Conservation (phyloP, 2,113 vertebrate species). For the Misgurnus mizolepis region DNA sequence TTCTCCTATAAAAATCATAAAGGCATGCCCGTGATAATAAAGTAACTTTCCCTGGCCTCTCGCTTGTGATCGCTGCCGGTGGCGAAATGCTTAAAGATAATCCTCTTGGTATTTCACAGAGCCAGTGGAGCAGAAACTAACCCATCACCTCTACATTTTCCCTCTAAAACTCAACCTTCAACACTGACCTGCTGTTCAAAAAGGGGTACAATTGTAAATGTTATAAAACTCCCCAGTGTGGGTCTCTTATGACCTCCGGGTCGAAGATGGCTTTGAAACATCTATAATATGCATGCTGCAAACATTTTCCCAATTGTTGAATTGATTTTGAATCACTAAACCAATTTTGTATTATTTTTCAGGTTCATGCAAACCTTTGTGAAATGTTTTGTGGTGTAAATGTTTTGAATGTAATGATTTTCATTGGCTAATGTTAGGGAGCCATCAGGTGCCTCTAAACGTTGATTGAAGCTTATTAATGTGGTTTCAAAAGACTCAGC, state of each 20-base stretch:
- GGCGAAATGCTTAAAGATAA: conserved; percentile 46
- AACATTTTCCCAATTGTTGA: conserved; percentile 54
- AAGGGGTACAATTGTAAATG: conserved; percentile 39
- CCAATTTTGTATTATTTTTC: not conserved
- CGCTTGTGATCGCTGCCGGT: conserved; percentile 41
- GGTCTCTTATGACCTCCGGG: conserved; percentile 72
- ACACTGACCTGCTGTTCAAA: conserved; percentile 4
- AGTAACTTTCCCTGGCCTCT: conserved; percentile 46
- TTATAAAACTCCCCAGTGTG: conserved; percentile 64
- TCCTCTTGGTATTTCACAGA: conserved; percentile 26
- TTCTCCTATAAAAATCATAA: conserved; percentile 23
- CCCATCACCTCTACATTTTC: conserved; percentile 36
- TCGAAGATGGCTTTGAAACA: conserved; percentile 71
- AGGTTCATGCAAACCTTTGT: conserved; percentile 23
- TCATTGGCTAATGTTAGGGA: not conserved
- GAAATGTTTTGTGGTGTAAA: not conserved
- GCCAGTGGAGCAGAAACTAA: conserved; percentile 56
- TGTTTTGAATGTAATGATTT: not conserved
- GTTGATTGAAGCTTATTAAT: conserved; percentile 16
- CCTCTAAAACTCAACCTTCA: conserved; percentile 39
- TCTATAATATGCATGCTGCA: conserved; percentile 74
- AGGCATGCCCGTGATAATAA: conserved; percentile 3
- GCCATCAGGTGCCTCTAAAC: not conserved
- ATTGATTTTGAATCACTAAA: conserved; percentile 16
- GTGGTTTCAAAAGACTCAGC: conserved; percentile 41